Base-by-base conservation (phyloP, 1,140 invertebrate species). In the Mylabris phalerata region DNA sequence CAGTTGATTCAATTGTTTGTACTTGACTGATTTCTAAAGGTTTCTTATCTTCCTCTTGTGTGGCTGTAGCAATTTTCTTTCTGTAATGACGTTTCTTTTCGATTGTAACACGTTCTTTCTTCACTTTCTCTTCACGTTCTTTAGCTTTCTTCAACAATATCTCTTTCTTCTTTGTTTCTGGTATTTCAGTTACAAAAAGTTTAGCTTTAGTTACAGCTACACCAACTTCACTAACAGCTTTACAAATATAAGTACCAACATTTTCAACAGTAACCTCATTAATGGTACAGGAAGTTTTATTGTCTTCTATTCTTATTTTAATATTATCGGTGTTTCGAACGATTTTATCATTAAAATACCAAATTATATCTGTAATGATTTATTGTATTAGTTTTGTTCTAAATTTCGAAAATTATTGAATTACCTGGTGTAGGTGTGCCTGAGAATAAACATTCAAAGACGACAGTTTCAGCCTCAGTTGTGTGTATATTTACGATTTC, bases 341-440 rank as follows among this genome's bases (percentile, higher is more conserved):
- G 57, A 90, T 76, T 74, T 89, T 87, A 66, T 90, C 89, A 71
- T 94, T 85, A 72, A 88, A 88, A 74, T 90, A 94, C 93, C 93
- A 98, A 64, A 88, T 84, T 60, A 95, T 84, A 78, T 90, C 89
- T 87, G 74, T 56, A 82, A 78, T 40, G 26, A 38, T 11, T 39
- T 3, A 47, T 19, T 24, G 26, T 13, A 44, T 9, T 19, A 50
- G 13, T n/a, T 10, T 10, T 24, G 27, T 19, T 19, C 19, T 19
- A 9, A 49, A 42, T 42, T 42, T 51, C 13, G 7, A 41, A 24
- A 24, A 51, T 24, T n/a, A 26, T 45, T 26, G 32, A 10, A 51
- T 73, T 81, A 91, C 89, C 87, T 84, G 93, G 93, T 65, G 72
- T 77, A 49, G 93, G 93, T 71, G 87, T 90, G 75, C 92, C 92